Evolutionary conservation across 2,113 vertebrate genomes (phyloP).

Genomic region (Phycodurus eques): DNA sequence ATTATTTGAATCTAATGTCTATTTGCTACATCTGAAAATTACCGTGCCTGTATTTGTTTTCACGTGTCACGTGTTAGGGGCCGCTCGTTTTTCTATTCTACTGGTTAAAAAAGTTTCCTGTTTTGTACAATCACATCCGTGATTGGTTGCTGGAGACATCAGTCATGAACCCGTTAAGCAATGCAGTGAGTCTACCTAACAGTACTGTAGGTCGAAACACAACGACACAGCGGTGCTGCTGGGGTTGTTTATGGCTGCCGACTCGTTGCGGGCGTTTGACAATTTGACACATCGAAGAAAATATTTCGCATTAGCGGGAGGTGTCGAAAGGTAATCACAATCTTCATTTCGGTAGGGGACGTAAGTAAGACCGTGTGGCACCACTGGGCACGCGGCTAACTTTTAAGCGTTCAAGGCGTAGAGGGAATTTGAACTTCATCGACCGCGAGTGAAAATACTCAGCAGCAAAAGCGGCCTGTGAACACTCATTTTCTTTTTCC

Average conservation of each 20-base stretch:
- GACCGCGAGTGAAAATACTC: conserved; percentile 28
- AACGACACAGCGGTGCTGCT: conserved; percentile 18
- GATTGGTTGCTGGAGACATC: conserved; percentile 49
- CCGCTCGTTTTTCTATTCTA: neutral
- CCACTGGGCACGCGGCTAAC: conserved; percentile 25
- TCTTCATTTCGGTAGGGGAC: neutral
- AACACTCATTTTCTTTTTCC: conserved; percentile 6
- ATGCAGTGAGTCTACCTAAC: conserved; percentile 23
- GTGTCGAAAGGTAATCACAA: neutral
- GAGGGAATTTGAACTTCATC: conserved; percentile 51
- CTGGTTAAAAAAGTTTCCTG: conserved; percentile 57
- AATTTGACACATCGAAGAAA: conserved; percentile 1
- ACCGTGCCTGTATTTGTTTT: conserved; percentile 53
- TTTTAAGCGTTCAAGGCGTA: conserved; percentile 31
- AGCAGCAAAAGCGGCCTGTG: conserved; percentile 19
- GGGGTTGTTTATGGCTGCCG: conserved; percentile 38
- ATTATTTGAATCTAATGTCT: neutral
- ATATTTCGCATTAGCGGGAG: neutral
- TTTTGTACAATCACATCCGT: neutral
- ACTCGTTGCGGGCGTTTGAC: conserved; percentile 2
- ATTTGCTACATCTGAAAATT: neutral
- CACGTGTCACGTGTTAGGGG: conserved; percentile 42
- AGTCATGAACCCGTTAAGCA: conserved; percentile 40
- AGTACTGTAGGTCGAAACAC: conserved; percentile 2
- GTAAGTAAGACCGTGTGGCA: neutral